These are phyloP conservation scores for Lasioglossum calceatum DNA, from an alignment of 2,888 invertebrate genomes.

Conservation along the genomic window DNA sequence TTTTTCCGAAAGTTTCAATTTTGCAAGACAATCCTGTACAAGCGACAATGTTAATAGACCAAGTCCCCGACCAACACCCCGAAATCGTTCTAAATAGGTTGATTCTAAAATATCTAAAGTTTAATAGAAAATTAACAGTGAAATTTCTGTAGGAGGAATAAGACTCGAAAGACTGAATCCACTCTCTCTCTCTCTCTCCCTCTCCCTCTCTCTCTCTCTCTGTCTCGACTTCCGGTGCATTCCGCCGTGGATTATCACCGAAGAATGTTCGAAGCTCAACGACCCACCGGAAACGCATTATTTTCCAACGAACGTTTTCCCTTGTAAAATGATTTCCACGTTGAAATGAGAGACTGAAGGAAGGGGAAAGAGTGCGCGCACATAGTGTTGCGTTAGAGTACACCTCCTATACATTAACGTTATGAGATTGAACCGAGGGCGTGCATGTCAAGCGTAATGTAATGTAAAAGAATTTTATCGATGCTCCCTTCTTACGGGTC, in stretches of 20 bases:
- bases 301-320: neutral
- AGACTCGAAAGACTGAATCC: neutral
- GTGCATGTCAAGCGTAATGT: conserved; percentile 68
- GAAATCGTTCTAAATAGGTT: neutral
- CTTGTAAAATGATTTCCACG: neutral
- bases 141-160: neutral
- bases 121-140: neutral
- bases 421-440: conserved; percentile 66
- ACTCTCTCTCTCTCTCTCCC: no score
- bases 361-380: neutral
- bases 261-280: conserved; percentile 22
- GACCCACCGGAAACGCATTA: neutral
- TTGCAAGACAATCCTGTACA: no score
- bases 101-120: neutral
- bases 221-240: neutral
- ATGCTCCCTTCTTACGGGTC: conserved; percentile 64
- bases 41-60: no score
- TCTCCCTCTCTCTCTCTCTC: no score
- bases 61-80: neutral
- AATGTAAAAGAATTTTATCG: conserved; percentile 77
- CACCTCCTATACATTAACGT: conserved; percentile 20
- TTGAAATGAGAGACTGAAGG: neutral
- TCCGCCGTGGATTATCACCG: neutral
- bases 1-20: no score
- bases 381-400: neutral